phyloP scores from a whole-genome alignment of 64 coral and sea anemone species.

The Actinia equina region DNA sequence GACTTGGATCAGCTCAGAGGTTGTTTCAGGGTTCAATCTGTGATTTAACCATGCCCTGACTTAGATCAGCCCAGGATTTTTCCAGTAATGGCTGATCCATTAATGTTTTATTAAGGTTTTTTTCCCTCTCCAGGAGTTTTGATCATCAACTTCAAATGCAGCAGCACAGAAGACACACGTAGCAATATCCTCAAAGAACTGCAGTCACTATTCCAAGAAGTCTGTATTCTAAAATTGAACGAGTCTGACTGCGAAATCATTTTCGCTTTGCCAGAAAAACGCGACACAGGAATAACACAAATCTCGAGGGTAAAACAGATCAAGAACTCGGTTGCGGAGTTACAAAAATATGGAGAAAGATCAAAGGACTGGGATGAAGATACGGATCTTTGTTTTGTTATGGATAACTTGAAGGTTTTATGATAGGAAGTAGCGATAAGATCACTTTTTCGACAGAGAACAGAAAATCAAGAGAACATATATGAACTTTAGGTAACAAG shows the following conservation, averaged over 20 bases:
- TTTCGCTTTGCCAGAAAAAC: constrained; percentile 44
- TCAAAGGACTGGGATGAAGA: constrained; percentile 16
- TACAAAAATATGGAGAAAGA: constrained; percentile 38
- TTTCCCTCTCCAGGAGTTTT: constrained; percentile 60
- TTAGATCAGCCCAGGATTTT: too few species aligned
- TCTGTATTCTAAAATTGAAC: constrained; percentile 57
- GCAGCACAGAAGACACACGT: not conserved
- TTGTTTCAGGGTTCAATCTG: too few species aligned
- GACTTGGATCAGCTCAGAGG: too few species aligned
- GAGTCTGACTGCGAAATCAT: constrained; percentile 70
- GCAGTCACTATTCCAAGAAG: constrained; percentile 45
- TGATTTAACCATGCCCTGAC: too few species aligned
- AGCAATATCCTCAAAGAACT: constrained; percentile 43
- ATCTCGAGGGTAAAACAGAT: not conserved
- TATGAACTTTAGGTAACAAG: too few species aligned
- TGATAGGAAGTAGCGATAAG: not conserved
- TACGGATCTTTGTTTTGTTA: constrained; percentile 9
- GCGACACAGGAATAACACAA: not conserved
- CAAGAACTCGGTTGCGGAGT: constrained; percentile 31
- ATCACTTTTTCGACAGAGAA: too few species aligned
- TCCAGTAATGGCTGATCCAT: too few species aligned
- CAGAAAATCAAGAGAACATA: too few species aligned
- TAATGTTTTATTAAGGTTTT: not conserved
- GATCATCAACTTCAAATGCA: constrained; percentile 79
- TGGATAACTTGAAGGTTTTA: not conserved